A percentile compares a stretch with the other conserved stretches of the same genome.
Conservation (phyloP, 2,888 invertebrate species). For the Thyatira batis region DNA sequence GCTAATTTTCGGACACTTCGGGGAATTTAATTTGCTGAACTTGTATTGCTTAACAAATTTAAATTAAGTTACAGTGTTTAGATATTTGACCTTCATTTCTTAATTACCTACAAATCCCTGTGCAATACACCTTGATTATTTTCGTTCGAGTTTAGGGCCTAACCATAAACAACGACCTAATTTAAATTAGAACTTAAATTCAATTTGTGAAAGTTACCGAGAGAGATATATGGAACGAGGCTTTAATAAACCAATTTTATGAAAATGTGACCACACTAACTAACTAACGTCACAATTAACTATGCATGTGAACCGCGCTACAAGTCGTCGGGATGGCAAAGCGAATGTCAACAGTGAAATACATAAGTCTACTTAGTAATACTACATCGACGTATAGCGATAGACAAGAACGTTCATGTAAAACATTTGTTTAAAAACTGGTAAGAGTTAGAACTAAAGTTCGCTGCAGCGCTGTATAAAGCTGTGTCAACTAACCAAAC, state of each 20-base stretch:
- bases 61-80: slow-evolving; percentile 40
- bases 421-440: too few species aligned
- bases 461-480: too few species aligned
- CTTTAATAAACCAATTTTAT: too few species aligned
- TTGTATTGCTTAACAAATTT: slow-evolving; percentile 56
- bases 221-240: too few species aligned
- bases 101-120: slow-evolving; percentile 53
- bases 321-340: background rate
- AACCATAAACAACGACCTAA: background rate
- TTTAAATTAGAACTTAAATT: too few species aligned
- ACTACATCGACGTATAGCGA: too few species aligned
- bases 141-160: slow-evolving; percentile 11
- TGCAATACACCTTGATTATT: slow-evolving; percentile 24
- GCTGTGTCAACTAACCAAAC: too few species aligned
- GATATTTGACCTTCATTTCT: slow-evolving; percentile 47
- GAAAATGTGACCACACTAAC: too few species aligned
- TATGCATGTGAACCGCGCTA: background rate
- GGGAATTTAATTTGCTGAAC: slow-evolving; percentile 49
- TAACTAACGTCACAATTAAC: too few species aligned
- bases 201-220: too few species aligned
- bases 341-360: slow-evolving; percentile 3
- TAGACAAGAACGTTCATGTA: too few species aligned
- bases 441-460: too few species aligned
- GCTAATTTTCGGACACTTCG: slow-evolving; percentile 27
- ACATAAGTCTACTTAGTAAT: slow-evolving; percentile 8